phyloP scores from a whole-genome alignment of 1,140 invertebrate genomes.

The Gryllus bimaculatus region DNA sequence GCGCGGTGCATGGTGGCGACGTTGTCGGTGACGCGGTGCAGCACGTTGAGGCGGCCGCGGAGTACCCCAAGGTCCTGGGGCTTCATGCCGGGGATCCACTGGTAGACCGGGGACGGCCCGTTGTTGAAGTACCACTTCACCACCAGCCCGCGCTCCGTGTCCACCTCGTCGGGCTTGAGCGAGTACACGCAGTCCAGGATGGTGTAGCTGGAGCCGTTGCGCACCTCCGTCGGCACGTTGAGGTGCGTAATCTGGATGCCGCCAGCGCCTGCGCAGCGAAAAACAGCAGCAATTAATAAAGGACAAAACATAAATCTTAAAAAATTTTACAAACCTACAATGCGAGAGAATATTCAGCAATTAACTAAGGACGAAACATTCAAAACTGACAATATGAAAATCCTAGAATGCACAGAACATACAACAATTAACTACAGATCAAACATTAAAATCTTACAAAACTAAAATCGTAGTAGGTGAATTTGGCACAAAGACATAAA shows the following conservation, averaged over 20 bases:
- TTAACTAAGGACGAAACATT: too few species aligned
- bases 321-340: too few species aligned
- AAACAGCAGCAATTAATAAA: not conserved
- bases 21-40: slow-evolving; percentile 55
- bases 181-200: slow-evolving; percentile 68
- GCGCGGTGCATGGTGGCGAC: slow-evolving; percentile 59
- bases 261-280: not conserved
- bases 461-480: too few species aligned
- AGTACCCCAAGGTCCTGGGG: slow-evolving; percentile 51
- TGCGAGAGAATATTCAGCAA: too few species aligned
- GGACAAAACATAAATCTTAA: too few species aligned
- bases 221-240: slow-evolving; percentile 53
- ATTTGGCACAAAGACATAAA: too few species aligned
- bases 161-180: slow-evolving; percentile 38
- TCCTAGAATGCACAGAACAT: too few species aligned
- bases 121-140: slow-evolving; percentile 73
- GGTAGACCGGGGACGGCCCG: slow-evolving; percentile 55
- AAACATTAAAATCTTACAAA: too few species aligned
- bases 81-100: slow-evolving; percentile 57
- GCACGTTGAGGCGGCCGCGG: slow-evolving; percentile 55
- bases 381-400: too few species aligned
- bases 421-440: too few species aligned
- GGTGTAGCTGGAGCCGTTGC: slow-evolving; percentile 51
- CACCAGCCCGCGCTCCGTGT: slow-evolving; percentile 45
- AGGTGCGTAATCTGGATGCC: slow-evolving; percentile 56